Base-by-base conservation (phyloP, 2,888 invertebrate species). In the Endomychus coccineus region DNA sequence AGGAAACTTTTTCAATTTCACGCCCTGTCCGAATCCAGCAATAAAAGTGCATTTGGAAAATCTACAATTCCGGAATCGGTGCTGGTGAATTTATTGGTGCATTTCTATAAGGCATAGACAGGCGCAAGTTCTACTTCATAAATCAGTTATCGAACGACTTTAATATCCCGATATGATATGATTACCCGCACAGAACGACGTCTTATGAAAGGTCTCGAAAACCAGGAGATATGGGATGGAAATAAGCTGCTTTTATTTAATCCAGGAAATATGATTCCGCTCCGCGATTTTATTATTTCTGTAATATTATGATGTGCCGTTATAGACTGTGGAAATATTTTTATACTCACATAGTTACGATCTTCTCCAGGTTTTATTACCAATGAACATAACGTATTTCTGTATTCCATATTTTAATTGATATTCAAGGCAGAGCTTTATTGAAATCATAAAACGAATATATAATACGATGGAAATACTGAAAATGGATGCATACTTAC, bases 1-100 rank as follows among this genome's bases (percentile, higher is more conserved):
- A 59, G 58, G 55, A 61, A 61, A 62, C 58, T 63, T 63, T 62
- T 61, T 59, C 62, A 63, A 64, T 64, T 64, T 64, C 63, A 61
- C 60, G 61, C 59, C 58, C 54, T 52, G 59, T 57, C 61, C 58
- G 47, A 54, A 47, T 40, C 49, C 56, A 48, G 57, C 60, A 57
- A 60, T 62, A 61, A 61, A 62, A 62, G 54, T 58, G 60, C 58
- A 61, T 38, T 27, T 52, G 54, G 58, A 51, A 57, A 61, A 60
- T 62, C 57, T 60, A 58, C 61, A 59, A 59, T 58, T 60, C 57
- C 16, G 16, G 14, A 5, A 13, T 5, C 25, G 6, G 29, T 28
- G 14, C 13, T 10, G 10, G 29, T 31, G 12, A 31, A 31, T 31
- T 31, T 31, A 31, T 59, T 52, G 56, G 48, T 48, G 55, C 55